Evolutionary conservation across 2,797 vertebrate genomes (phyloP).

Genomic region (Oreonectes daqikongensis): DNA sequence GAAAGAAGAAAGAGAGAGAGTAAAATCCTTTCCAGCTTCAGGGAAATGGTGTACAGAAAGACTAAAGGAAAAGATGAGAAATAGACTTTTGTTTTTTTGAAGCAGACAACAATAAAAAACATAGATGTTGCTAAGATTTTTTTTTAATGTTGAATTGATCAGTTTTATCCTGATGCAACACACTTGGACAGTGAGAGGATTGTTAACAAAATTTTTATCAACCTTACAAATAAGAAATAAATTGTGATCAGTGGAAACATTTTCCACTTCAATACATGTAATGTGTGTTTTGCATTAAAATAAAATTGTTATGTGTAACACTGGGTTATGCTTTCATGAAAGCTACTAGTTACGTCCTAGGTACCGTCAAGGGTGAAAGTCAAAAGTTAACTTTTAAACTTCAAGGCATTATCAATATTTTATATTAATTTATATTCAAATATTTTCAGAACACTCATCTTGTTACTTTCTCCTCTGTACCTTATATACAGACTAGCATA

Average conservation of each 20-base stretch:
- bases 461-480: too few species aligned
- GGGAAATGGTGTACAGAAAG: constrained; percentile 89
- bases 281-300: constrained; percentile 9
- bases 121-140: not conserved
- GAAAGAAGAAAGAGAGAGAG: constrained; percentile 94
- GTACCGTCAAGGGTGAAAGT: too few species aligned
- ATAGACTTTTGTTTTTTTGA: constrained; percentile 50
- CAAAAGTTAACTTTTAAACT: too few species aligned
- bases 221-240: constrained; percentile 16
- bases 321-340: not conserved
- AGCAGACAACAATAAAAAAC: not conserved
- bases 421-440: too few species aligned
- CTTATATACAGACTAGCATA: too few species aligned
- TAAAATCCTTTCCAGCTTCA: constrained; percentile 96
- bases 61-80: constrained; percentile 83
- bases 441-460: too few species aligned
- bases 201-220: not conserved
- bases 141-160: not conserved
- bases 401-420: too few species aligned
- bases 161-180: not conserved
- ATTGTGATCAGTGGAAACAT: not conserved
- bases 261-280: not conserved
- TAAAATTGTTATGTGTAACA: constrained; percentile 13
- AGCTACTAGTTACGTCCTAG: too few species aligned
- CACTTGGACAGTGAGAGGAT: constrained; percentile 11